Evolutionary conservation across 2,888 invertebrate genomes (phyloP), one percentile per base, ranked within the genome.

Genomic region (Monoplex corrugatus): DNA sequence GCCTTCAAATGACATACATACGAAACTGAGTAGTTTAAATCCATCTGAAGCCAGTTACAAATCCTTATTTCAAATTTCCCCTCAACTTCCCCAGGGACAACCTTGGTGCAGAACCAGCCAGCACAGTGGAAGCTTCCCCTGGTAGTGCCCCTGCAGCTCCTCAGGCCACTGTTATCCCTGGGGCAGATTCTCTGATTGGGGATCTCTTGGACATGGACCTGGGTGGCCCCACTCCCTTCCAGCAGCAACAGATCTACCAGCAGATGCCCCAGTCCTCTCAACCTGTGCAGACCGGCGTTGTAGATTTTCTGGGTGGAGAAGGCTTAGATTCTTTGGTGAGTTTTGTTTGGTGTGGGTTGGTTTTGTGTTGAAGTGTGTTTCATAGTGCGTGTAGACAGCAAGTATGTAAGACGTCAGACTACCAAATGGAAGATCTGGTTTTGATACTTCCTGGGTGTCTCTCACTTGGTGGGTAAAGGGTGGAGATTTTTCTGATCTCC

Each of bases 191-290:
- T 0, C 97, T 99, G 43, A 99, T 99, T 95, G 99, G 99, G 0
- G 99, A 99, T 96, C 97, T 99, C 88, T 97, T 99, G 89, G 98
- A 98, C 44, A 98, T 99, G 98, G 99, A 99, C 96, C 98, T 99
- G 91, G 98, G 98, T 94, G 96, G 96, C 0, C 96, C 97, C 16
- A 95, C 95, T 63, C 93, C 94, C 91, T 94, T 93, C 89, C 94
- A 93, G 86, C 93, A 93, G 92, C 94, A 90, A 97, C 94, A 93
- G 89, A 93, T 93, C 92, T 93, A 93, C 90, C 92, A 92, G 38
- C 92, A 93, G 57, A 92, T 93, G 83, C 92, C 92, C n/a, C 91
- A 88, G 63, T 87, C 88, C 40, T 92, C 94, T 3, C 95, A 95
- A 35, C 95, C 95, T 8, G 90, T 92, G 75, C 93, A 93, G 90